Evolutionary conservation across 2,113 vertebrate genomes (phyloP).

Genomic region (Xerus inauris): DNA sequence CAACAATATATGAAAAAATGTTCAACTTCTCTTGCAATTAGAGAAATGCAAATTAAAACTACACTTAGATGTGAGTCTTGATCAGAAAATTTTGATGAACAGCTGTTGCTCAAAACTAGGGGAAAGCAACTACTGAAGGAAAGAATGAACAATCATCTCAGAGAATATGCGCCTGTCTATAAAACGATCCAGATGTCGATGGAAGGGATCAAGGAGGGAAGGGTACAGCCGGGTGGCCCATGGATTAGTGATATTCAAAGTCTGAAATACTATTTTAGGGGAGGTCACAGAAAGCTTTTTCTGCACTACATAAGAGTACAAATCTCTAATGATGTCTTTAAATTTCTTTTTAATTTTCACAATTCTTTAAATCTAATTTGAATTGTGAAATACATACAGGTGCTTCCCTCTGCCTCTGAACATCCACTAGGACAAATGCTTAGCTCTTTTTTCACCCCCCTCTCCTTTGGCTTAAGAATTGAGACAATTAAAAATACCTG

Average conservation of each 20-base stretch:
- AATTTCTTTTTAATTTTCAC: too few relatives aligned
- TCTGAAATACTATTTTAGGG: neutral
- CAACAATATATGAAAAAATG: too few relatives aligned
- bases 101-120: neutral
- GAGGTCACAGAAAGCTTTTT: neutral
- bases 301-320: neutral
- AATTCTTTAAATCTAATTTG: slow-evolving; percentile 27
- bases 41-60: too few relatives aligned
- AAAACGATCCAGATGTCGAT: too few relatives aligned
- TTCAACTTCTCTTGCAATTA: too few relatives aligned
- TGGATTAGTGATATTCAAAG: too few relatives aligned
- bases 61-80: neutral
- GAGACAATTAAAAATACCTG: slow-evolving; percentile 76
- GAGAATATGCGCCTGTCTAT: too few relatives aligned
- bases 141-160: too few relatives aligned
- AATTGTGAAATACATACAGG: neutral
- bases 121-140: neutral
- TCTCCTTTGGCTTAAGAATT: slow-evolving; percentile 52
- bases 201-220: too few relatives aligned
- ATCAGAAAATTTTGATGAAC: neutral
- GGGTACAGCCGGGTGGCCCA: too few relatives aligned
- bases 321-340: neutral
- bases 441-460: slow-evolving; percentile 9
- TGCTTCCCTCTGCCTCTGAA: neutral
- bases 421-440: neutral